Evolutionary conservation across 2,113 vertebrate species (phyloP), one percentile per base, ranked within the genome.

Genomic region (Platysteira castanea): DNA sequence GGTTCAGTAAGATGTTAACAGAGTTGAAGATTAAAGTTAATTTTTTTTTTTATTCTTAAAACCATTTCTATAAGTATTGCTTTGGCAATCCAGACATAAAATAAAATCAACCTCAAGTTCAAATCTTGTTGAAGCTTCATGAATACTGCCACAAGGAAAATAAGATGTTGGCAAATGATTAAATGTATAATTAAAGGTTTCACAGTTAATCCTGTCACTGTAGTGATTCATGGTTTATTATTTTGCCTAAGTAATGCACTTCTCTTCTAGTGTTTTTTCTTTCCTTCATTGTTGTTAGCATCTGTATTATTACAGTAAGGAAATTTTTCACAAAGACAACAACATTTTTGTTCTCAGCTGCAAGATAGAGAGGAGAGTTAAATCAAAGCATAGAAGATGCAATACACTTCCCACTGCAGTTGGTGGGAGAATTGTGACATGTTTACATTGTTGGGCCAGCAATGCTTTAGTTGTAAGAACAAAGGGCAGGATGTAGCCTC

Each of bases 141-240:
- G 73, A 93, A 73, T 68, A 47, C 70, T 91, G 49, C 63, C 78
- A 67, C 60, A 73, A 90, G 31, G 67, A 90, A 92, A 93, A 84
- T 84, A 93, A 93, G 70, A 91, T n/a, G 8, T 65, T 84, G 64
- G 85, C 77, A 91, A 96, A 95, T 95, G 63, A 97, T 95, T 96
- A 92, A 94, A 94, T 85, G 63, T 83, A 73, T 96, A 97, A 97
- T 98, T 97, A 97, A 94, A 94, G 84, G 79, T 93, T 97, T 96
- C 79, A 78, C 65, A 57, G 91, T 95, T 79, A 96, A 77, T 91
- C 61, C 76, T 93, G 80, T 92, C 91, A 73, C 70, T 94, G 65
- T 33, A 59, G 56, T 97, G 93, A 97, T 96, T 96, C 95, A 90
- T 86, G 75, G 63, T 77, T 96, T 96, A 96, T 97, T 97, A 96